Evolutionary conservation across 2,888 invertebrate genomes (phyloP), one percentile per base, ranked within the genome.

Genomic region (Julus scandinavius): DNA sequence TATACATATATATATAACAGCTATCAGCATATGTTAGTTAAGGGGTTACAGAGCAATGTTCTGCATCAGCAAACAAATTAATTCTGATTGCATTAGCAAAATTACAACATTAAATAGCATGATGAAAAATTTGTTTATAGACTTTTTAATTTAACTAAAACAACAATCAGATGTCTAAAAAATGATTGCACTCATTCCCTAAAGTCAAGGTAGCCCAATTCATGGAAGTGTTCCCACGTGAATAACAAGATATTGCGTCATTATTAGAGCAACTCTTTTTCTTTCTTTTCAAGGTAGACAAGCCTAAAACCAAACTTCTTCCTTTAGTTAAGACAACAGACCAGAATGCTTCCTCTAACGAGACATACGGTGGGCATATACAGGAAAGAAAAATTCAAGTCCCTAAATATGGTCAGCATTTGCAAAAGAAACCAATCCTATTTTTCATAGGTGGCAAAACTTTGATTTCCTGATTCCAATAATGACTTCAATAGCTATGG

Each of bases 211-310:
- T 29, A 72, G 72, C 72, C 29, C 29, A 72, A 72, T 17, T 72
- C 29, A 72, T 72, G 72, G 72, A 20, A 72, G 72, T 72, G 29
- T 29, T 20, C 72, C 4, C 72, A 29, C 29, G 72, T 29, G 72
- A 72, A 72, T 72, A 72, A 72, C 72, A 72, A 72, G 5, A 29
- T 20, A 20, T 72, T 72, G 72, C 72, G 20, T 72, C 72, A 72
- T 72, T 72, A 72, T 29, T 29, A 72, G 17, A 29, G 29, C 72
- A 63, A 54, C 54, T 63, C n/a, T 72, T 72, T 72, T 72, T 45
- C 72, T 72, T 72, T 20, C 20, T 29, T 20, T 20, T 72, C 72
- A 72, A 72, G 72, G 72, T 72, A 72, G 29, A 20, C 29, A 29
- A 9, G 72, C 29, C 72, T 29, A 7, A 29, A 72, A 20, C 20